A percentile compares a stretch with the other conserved stretches of the same genome.
Conservation (phyloP, 2,113 vertebrate species). For the Syrrhaptes paradoxus region DNA sequence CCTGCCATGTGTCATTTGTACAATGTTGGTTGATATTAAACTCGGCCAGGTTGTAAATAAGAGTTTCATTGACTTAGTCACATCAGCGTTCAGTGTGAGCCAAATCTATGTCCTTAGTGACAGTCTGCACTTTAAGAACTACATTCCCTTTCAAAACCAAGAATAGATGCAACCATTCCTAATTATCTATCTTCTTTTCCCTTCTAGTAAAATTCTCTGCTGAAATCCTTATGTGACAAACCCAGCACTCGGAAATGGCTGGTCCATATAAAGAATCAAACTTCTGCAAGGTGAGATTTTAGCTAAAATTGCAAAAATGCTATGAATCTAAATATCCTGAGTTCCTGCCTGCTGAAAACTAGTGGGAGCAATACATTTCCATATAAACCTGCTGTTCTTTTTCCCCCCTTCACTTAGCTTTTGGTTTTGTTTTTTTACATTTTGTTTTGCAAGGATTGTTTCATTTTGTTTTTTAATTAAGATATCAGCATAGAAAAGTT, state of each 20-base stretch:
- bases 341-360: background rate
- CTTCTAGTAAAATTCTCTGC: background rate
- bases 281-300: background rate
- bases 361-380: background rate
- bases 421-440: background rate
- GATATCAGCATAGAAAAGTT: background rate
- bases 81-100: background rate
- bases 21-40: background rate
- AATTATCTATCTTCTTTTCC: background rate
- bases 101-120: background rate
- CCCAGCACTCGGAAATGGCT: background rate
- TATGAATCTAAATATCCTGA: background rate
- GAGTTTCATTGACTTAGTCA: background rate
- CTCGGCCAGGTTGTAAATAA: background rate
- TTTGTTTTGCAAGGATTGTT: background rate
- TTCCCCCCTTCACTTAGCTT: background rate
- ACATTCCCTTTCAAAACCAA: background rate
- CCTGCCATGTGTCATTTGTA: background rate
- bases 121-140: background rate
- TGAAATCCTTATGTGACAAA: background rate
- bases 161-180: background rate
- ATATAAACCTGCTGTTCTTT: background rate
- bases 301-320: background rate
- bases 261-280: background rate
- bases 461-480: background rate